Conservation (phyloP, 2,888 invertebrate genomes). For the Coleophora flavipennella region DNA sequence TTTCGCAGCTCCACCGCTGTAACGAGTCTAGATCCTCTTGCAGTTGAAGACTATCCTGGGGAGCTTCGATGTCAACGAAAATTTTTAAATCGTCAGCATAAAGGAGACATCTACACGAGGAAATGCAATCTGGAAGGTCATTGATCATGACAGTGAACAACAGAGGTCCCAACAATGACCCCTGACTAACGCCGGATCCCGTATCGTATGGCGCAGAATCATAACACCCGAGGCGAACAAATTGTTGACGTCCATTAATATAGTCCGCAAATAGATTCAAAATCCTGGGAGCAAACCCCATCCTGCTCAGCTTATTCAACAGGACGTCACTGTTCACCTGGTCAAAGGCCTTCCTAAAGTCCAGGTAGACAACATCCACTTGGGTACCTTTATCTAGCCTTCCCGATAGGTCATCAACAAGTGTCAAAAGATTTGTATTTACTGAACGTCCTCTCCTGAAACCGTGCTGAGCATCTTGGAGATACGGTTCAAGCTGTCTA, state of each 20-base stretch:
- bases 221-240: neutral
- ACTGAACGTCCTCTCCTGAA: slow-evolving; percentile 5
- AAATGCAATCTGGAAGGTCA: no score
- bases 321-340: slow-evolving; percentile 2
- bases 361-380: slow-evolving; percentile 5
- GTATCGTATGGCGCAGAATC: slow-evolving; percentile 1
- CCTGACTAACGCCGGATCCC: neutral
- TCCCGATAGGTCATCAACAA: neutral
- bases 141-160: no score
- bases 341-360: slow-evolving; percentile 4
- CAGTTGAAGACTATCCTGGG: no score
- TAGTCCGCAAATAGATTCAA: slow-evolving; percentile 1
- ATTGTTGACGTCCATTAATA: neutral
- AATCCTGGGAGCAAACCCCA: neutral
- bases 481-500: slow-evolving; percentile 2
- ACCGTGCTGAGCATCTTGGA: slow-evolving; percentile 5
- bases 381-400: slow-evolving; percentile 2
- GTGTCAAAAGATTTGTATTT: slow-evolving; percentile 4
- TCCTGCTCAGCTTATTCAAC: neutral
- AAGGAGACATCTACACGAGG: no score
- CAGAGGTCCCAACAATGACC: no score
- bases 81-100: no score
- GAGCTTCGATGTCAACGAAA: no score
- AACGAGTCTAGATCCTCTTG: no score
- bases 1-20: no score